Evolutionary conservation across 2,888 invertebrate species (phyloP).

Genomic region (Heliothis peltigera): DNA sequence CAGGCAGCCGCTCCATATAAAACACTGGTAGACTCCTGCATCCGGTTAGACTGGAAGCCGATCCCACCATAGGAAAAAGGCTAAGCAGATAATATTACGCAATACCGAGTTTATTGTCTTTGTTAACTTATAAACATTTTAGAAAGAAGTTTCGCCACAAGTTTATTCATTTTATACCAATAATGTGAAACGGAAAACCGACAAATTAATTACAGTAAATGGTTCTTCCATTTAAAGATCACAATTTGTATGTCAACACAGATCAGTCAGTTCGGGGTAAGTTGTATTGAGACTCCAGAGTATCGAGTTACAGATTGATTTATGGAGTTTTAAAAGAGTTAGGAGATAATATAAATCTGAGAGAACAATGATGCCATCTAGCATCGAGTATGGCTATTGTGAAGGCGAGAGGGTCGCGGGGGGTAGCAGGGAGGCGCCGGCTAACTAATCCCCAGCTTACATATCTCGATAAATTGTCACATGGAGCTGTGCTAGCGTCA

Average conservation of each 20-base stretch:
- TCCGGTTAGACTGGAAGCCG: no score
- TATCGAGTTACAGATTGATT: neutral
- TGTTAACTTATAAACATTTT: neutral
- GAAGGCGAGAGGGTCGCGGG: conserved; percentile 6
- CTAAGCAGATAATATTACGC: no score
- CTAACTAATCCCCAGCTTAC: conserved; percentile 59
- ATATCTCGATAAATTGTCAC: conserved; percentile 63
- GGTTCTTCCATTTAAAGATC: neutral
- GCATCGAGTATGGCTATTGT: conserved; percentile 26
- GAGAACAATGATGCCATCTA: conserved; percentile 14
- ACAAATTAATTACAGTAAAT: no score
- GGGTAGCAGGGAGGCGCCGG: neutral
- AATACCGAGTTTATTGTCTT: conserved; percentile 4
- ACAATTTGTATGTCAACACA: neutral
- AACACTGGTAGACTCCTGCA: no score
- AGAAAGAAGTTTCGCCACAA: neutral
- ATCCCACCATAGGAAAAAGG: no score
- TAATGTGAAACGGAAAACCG: neutral
- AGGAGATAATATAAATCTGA: neutral
- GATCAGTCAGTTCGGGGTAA: neutral
- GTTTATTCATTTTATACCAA: neutral
- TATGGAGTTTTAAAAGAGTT: neutral
- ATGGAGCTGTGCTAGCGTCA: conserved; percentile 48
- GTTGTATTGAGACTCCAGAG: neutral
- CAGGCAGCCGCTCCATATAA: no score